These are phyloP conservation scores for Poeciliopsis occidentalis DNA, from an alignment of 2,113 vertebrate species.

Conservation along the genomic window DNA sequence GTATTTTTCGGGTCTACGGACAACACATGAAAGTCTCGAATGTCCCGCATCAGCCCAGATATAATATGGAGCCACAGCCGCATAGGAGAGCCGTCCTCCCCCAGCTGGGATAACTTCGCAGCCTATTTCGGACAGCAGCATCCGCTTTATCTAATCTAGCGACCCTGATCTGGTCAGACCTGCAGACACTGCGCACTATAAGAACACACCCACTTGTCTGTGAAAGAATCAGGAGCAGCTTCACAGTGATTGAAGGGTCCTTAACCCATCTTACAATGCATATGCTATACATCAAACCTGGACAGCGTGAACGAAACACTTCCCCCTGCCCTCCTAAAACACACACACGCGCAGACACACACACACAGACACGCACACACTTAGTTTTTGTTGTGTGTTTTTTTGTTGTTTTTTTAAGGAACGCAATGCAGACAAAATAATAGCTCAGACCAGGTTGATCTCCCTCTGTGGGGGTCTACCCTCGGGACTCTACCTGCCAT, in stretches of 20 bases:
- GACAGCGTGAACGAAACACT: not conserved
- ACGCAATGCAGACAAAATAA: not conserved
- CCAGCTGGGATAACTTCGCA: slow-evolving; percentile 34
- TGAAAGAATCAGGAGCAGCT: not conserved
- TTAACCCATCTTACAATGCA: not conserved
- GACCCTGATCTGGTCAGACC: not conserved
- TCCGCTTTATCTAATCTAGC: slow-evolving; percentile 46
- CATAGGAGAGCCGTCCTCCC: not conserved
- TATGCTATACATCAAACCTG: not conserved
- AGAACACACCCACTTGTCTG: not conserved
- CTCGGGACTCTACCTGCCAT: slow-evolving; percentile 91
- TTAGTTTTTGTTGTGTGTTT: not conserved
- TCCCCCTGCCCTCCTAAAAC: too few species aligned
- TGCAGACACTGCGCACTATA: not conserved
- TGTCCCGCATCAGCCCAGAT: too few species aligned
- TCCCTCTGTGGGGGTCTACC: not conserved
- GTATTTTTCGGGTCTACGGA: not conserved
- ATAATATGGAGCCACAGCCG: too few species aligned
- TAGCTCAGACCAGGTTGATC: not conserved
- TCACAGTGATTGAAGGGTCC: not conserved
- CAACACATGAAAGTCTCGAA: not conserved
- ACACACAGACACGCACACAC: too few species aligned
- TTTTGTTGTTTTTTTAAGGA: not conserved
- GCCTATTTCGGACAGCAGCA: slow-evolving; percentile 9
- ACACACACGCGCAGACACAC: too few species aligned